These are phyloP conservation scores for Cephus runcator DNA, from an alignment of 2,888 invertebrate genomes.

Conservation along the genomic window DNA sequence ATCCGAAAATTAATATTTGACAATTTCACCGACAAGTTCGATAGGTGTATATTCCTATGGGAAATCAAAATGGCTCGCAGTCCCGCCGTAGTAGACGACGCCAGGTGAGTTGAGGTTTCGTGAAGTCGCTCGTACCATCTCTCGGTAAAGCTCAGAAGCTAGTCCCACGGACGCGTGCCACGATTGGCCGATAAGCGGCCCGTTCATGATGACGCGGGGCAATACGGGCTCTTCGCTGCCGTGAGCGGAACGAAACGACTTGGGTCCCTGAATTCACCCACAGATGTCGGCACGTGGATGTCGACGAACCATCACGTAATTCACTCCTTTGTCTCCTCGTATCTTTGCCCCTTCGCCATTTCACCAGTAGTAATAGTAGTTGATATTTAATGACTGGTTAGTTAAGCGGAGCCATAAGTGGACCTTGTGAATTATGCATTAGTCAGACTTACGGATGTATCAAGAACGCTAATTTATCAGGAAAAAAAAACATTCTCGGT, in stretches of 20 bases:
- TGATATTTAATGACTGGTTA: constrained; percentile 11
- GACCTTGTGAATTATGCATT: constrained; percentile 54
- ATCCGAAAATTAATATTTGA: not conserved
- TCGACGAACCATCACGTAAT: not conserved
- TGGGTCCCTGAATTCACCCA: constrained; percentile 54
- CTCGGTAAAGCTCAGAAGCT: constrained; percentile 55
- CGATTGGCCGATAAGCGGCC: constrained; percentile 58
- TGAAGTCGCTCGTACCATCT: constrained; percentile 49
- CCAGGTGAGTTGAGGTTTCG: not conserved
- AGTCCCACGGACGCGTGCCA: constrained; percentile 36
- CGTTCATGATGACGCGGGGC: constrained; percentile 36
- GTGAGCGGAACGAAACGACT: constrained; percentile 31
- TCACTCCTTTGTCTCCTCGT: constrained; percentile 15
- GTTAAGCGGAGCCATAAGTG: constrained; percentile 6
- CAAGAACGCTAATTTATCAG: not conserved
- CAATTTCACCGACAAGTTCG: not conserved
- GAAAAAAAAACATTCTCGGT: not conserved
- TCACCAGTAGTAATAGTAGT: not conserved
- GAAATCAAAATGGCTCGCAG: not conserved
- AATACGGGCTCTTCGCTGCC: constrained; percentile 8
- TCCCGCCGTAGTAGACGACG: not conserved
- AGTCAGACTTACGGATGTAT: constrained; percentile 32
- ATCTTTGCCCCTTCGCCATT: constrained; percentile 12
- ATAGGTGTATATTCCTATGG: not conserved
- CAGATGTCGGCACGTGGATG: constrained; percentile 57